Evolutionary conservation across 2,113 vertebrate species (phyloP), one percentile per base, ranked within the genome.

Genomic region (Dasyornis broadbenti): DNA sequence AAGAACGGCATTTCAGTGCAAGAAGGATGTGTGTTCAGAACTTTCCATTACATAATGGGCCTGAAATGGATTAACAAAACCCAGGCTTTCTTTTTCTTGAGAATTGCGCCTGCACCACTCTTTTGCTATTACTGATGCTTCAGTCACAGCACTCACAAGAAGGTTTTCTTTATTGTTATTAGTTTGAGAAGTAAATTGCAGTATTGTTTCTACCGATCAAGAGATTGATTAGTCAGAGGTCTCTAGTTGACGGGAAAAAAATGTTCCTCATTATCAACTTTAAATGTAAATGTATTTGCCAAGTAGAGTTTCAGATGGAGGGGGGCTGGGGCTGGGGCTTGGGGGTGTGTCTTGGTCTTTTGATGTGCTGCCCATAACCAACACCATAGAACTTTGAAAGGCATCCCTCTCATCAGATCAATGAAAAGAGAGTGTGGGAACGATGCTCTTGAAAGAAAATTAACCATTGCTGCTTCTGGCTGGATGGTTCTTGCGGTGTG

Each of bases 31-130:
- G 77, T 91, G 83, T 96, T 96, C 95, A 96, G 95, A 82, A 95
- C 90, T 98, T 97, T 96, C 96, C 92, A 90, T 97, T 96, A 93
- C 95, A 97, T 97, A 97, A 97, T 96, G 76, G 82, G 70, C 60
- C 95, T 92, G 91, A 94, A 94, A 94, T 95, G 97, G 88, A 96
- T 97, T 98, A 97, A 96, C 93, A 97, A 97, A 90, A 89, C 93
- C 84, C 77, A 95, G 81, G 91, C 94, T 94, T 97, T 97, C 94
- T 98, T 97, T 93, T 97, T 80, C 94, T 94, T 95, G 94, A 96
- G 97, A 97, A 97, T 88, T 97, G 96, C 87, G 95, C 84, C 94
- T 97, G 87, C 86, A 64, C 87, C 79, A 87, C 85, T 97, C 96
- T 96, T 88, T 96, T 89, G 93, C 91, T 97, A 50, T 90, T 96